These are phyloP conservation scores for Heliconius melpomene DNA, from an alignment of 1,140 invertebrate species.

Conservation along the genomic window DNA sequence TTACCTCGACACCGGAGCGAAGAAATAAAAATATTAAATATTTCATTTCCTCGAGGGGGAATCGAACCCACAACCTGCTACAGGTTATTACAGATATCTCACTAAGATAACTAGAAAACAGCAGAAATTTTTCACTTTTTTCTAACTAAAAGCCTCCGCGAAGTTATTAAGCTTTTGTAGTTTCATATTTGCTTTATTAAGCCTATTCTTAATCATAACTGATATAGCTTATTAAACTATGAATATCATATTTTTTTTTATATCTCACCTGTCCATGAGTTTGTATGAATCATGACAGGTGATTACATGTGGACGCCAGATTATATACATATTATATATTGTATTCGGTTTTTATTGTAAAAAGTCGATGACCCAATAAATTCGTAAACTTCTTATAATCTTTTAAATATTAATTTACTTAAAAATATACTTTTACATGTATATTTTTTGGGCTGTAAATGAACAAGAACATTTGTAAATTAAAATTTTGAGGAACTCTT, in stretches of 20 bases:
- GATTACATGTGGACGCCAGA: neutral
- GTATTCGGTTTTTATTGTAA: conserved; percentile 1
- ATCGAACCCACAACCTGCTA: no score
- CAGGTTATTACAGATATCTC: no score
- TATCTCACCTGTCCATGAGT: neutral
- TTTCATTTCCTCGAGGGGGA: no score
- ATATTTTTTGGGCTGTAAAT: no score
- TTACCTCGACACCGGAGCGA: no score
- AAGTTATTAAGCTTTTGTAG: neutral
- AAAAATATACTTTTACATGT: no score
- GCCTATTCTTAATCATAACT: neutral
- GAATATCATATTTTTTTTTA: neutral
- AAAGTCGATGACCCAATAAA: conserved; percentile 5
- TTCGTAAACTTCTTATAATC: neutral
- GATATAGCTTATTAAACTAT: neutral
- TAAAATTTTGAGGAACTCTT: no score
- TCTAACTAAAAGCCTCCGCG: neutral
- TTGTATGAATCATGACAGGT: conserved; percentile 4
- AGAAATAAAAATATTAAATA: no score
- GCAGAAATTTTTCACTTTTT: no score
- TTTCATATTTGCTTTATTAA: neutral
- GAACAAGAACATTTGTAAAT: no score
- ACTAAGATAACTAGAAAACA: no score
- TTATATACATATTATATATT: neutral
- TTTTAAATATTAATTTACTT: neutral